Evolutionary conservation across 2,113 vertebrate genomes (phyloP).

Genomic region (Esox niger): DNA sequence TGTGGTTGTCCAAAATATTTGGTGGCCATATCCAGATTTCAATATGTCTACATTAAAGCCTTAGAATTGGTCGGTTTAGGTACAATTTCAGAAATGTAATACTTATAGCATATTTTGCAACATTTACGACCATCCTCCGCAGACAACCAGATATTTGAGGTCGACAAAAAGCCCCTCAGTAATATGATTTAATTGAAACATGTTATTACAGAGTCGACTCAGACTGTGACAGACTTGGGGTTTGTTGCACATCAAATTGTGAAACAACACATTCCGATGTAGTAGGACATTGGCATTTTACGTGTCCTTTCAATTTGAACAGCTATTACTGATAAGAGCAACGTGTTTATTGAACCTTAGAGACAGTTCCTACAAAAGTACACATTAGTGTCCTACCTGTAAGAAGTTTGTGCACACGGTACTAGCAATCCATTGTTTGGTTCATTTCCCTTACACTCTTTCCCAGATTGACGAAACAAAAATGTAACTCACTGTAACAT

Average conservation of each 20-base stretch:
- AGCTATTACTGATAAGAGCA: not conserved
- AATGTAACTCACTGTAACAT: too few species aligned
- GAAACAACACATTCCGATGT: conserved; percentile 11
- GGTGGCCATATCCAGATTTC: conserved; percentile 49
- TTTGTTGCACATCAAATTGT: conserved; percentile 13
- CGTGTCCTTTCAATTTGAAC: not conserved
- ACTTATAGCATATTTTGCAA: conserved; percentile 16
- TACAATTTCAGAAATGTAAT: conserved; percentile 14
- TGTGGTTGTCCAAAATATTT: conserved; percentile 54
- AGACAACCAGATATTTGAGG: conserved; percentile 19
- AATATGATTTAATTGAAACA: conserved; percentile 14
- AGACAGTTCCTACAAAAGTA: too few species aligned
- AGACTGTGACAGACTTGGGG: conserved; percentile 18
- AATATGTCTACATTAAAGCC: conserved; percentile 28
- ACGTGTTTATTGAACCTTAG: too few species aligned
- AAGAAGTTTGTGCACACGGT: too few species aligned
- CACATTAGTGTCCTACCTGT: too few species aligned
- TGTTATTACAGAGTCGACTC: conserved; percentile 3
- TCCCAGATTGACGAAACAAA: too few species aligned
- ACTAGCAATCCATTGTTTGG: too few species aligned
- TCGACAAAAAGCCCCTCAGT: conserved; percentile 19
- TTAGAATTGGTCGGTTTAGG: conserved; percentile 25
- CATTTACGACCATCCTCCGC: conserved; percentile 10
- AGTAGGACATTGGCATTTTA: conserved; percentile 7
- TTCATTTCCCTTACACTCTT: too few species aligned